Evolutionary conservation across 2,113 vertebrate genomes (phyloP), one percentile per base, ranked within the genome.

Genomic region (Halichoerus grypus): DNA sequence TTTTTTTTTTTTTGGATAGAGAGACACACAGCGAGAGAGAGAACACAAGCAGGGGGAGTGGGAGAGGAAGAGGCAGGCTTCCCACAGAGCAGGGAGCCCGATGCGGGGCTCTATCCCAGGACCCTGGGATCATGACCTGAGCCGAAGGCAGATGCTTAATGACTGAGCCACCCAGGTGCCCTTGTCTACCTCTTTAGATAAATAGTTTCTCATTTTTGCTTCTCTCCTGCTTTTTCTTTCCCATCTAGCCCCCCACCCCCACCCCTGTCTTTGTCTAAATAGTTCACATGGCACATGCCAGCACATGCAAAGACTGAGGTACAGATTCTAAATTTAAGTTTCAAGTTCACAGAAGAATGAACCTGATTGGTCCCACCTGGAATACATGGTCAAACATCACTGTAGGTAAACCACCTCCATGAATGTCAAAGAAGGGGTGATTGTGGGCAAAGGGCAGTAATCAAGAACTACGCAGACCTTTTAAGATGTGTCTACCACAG

Each of bases 271-370:
- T 33, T 79, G 76, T 81, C 18, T 72, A 83, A n/a, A 77, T 18
- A 77, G n/a, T 80, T 94, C 13, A 61, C 33, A 11, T 51, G 85
- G 28, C 13, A 63, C 12, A 13, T 63, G 36, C 24, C 72, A 83
- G 42, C 11, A 85, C 4, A 26, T 11, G 42, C 39, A 74, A 76
- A 95, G 24, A 80, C 22, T 14, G 22, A 57, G 21, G n/a, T 80
- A 14, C 3, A 83, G 7, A n/a, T 57, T 72, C 57, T 86, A 67
- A 88, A 92, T 69, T 96, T 95, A 33, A 57, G 13, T 79, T 74
- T 63, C 13, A 83, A n/a, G 76, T 22, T 92, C 82, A 74, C 21
- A 55, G 69, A 76, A 61, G 79, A 51, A 80, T 26, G 7, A 81
- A 65, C 22, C 4, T 31, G 19, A 71, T 1, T 82, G 69, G 39